Conservation (phyloP, 2,888 invertebrate genomes). For the Eristalis pertinax region DNA sequence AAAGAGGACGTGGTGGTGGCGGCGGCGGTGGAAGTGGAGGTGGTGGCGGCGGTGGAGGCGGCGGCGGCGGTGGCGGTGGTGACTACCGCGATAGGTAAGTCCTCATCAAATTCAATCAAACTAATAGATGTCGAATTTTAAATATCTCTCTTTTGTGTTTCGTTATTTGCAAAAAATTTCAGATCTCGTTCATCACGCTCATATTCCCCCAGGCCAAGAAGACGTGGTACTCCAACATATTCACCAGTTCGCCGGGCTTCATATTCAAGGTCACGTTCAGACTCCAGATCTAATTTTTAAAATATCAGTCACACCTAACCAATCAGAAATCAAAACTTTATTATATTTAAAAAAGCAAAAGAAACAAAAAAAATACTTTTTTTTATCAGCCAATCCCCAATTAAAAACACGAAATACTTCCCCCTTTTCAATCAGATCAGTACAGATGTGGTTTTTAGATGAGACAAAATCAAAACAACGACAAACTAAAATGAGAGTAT, state of each 20-base stretch:
- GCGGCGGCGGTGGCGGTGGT: conserved; percentile 83
- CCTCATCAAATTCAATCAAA: neutral
- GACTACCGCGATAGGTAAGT: conserved; percentile 84
- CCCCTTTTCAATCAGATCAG: neutral
- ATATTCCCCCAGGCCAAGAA: conserved; percentile 88
- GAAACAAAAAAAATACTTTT: conserved; percentile 43
- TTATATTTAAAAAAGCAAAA: conserved; percentile 30
- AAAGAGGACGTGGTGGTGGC: conserved; percentile 84
- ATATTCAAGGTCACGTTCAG: conserved; percentile 90
- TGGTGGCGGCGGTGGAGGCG: conserved; percentile 79
- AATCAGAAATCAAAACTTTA: conserved; percentile 56
- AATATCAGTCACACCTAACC: conserved; percentile 58
- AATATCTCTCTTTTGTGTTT: neutral
- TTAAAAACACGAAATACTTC: neutral
- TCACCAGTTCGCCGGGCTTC: conserved; percentile 92
- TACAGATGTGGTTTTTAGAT: neutral
- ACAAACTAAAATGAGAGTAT: neutral
- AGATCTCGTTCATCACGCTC: conserved; percentile 87
- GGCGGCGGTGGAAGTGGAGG: conserved; percentile 81
- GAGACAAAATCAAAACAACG: neutral
- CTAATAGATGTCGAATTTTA: neutral
- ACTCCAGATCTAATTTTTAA: conserved; percentile 84
- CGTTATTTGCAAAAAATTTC: conserved; percentile 63
- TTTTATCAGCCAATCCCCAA: conserved; percentile 50
- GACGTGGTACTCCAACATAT: conserved; percentile 96